These are phyloP conservation scores for Gastrophysa polygoni DNA, from an alignment of 2,888 invertebrate species.

Conservation along the genomic window DNA sequence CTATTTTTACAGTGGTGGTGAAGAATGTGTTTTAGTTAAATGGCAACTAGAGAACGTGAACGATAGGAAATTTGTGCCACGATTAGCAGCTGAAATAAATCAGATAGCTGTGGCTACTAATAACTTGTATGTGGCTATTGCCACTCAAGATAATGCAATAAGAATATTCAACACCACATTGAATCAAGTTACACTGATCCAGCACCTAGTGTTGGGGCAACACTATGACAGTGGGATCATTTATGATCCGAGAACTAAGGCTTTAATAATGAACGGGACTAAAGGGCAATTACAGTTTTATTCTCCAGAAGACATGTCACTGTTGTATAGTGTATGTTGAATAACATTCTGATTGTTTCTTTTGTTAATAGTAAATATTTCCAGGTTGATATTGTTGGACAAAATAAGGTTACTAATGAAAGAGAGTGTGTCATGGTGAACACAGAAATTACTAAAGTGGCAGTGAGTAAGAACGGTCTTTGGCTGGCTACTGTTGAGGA, in stretches of 20 bases:
- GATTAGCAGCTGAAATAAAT: constrained; percentile 70
- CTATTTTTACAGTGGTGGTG: constrained; percentile 76
- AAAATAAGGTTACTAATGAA: constrained; percentile 73
- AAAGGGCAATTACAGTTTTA: constrained; percentile 79
- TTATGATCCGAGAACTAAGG: constrained; percentile 68
- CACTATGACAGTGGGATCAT: constrained; percentile 64
- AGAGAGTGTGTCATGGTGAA: constrained; percentile 65
- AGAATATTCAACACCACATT: constrained; percentile 63
- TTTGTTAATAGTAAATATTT: constrained; percentile 34
- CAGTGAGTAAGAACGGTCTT: constrained; percentile 67
- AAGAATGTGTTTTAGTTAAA: constrained; percentile 77
- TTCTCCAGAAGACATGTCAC: constrained; percentile 66
- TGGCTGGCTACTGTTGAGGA: constrained; percentile 79
- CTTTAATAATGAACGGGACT: constrained; percentile 73
- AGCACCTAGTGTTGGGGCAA: constrained; percentile 70
- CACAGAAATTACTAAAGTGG: constrained; percentile 69
- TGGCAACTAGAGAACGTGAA: constrained; percentile 67
- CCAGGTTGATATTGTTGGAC: constrained; percentile 73
- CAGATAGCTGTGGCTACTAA: constrained; percentile 67
- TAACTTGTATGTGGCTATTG: constrained; percentile 68
- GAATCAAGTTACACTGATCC: constrained; percentile 63
- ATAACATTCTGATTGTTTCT: background rate
- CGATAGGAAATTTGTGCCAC: constrained; percentile 67
- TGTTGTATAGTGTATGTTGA: constrained; percentile 72
- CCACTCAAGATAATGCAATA: constrained; percentile 73